phyloP scores from a whole-genome alignment of 2,797 vertebrate species.

The Helostoma temminkii region DNA sequence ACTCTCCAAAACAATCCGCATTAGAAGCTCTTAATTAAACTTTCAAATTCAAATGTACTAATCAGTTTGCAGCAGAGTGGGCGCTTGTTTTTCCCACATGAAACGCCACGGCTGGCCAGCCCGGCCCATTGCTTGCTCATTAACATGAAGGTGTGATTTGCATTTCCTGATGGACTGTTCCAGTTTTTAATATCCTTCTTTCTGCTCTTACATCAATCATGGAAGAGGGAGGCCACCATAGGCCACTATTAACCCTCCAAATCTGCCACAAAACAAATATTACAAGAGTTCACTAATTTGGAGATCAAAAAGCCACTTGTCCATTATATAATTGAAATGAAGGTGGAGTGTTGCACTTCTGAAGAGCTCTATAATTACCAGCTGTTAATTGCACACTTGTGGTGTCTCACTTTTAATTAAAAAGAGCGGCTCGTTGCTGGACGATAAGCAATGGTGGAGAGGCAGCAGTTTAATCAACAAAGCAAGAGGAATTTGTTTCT shows the following conservation, averaged over 20 bases:
- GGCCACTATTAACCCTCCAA: conserved; percentile 97
- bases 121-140: conserved; percentile 83
- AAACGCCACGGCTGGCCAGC: conserved; percentile 85
- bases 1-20: conserved; percentile 88
- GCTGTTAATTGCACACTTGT: conserved; percentile 99
- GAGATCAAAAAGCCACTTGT: conserved; percentile 99
- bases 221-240: conserved; percentile 90
- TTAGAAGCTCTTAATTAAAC: conserved; percentile 94
- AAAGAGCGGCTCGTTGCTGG: conserved; percentile 96
- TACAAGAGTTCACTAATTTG: conserved; percentile 99
- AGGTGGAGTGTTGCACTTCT: conserved; percentile 97
- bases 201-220: conserved; percentile 92
- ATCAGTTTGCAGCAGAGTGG: conserved; percentile 85
- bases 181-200: conserved; percentile 88
- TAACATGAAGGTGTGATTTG: conserved; percentile 94
- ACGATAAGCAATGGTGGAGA: conserved; percentile 96
- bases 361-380: conserved; percentile 99
- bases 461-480: conserved; percentile 98
- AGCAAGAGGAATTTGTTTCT: conserved; percentile 96
- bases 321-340: conserved; percentile 99
- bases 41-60: conserved; percentile 84
- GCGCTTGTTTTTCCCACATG: conserved; percentile 81
- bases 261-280: conserved; percentile 98
- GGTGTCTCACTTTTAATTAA: conserved; percentile 99
- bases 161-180: conserved; percentile 91